Evolutionary conservation across 2,888 invertebrate genomes (phyloP), one percentile per base, ranked within the genome.

Genomic region (Leptodirus hochenwartii): DNA sequence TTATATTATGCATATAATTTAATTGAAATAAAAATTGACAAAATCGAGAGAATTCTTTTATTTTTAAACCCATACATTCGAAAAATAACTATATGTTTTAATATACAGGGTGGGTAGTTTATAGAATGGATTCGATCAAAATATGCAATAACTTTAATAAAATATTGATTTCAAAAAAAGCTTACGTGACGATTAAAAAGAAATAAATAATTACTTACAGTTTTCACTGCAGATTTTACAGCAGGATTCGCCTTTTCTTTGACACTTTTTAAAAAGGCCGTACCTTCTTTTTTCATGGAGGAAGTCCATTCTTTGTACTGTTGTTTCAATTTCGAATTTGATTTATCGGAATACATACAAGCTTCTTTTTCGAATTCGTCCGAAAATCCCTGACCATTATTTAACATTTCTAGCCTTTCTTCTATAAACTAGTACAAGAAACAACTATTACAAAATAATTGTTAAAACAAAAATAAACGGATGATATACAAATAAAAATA

Each of bases 341-440:
- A 64, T 46, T 73, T 73, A 39, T 72, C 73, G 4, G 69, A 67
- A 47, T 72, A 69, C 38, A 64, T 67, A 53, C 66, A 78, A 33
- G 73, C 78, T 56, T 95, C 93, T 47, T 78, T 66, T 56, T 96
- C 95, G 55, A 96, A 96, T 49, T 93, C 87, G 53, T 96, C 95
- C 17, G 80, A 80, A 51, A 88, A 87, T 1, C 90, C 87, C 34
- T 78, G 64, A 0, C 95, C 93, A n/a, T 79, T 75, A 52, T 91
- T 93, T 38, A 95, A 64, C 65, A 90, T 74, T 42, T 84, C 80
- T 41, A 95, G 59, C 42, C 95, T 67, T 56, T 91, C 93, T 48
- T 93, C 91, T 46, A 96, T 84, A 53, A 96, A 91, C 81, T 88
- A 57, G 26, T 60, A 51, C 36, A 33, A 34, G n/a, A n/a, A 28